phyloP scores from a whole-genome alignment of 2,797 vertebrate genomes.

The Muscicapa comitata region DNA sequence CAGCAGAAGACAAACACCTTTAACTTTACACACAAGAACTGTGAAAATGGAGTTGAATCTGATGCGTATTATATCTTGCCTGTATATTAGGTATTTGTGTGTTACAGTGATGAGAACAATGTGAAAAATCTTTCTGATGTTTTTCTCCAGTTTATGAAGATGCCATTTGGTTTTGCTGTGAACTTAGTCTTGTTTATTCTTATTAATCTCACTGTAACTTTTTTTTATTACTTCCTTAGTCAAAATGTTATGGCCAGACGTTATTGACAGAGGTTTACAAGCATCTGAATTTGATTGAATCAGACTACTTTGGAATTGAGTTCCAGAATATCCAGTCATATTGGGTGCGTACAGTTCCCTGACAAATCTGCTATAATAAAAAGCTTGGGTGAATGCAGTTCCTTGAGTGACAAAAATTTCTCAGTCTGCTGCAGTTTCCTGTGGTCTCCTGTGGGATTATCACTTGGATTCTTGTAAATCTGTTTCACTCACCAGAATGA shows the following conservation, averaged over 20 bases:
- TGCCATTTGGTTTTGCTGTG: neutral
- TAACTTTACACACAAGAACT: too few relatives aligned
- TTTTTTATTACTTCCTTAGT: conserved; percentile 69
- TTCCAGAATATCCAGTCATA: conserved; percentile 89
- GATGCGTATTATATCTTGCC: neutral
- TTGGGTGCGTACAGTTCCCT: conserved; percentile 82
- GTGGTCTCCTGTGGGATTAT: neutral
- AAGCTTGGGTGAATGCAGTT: neutral
- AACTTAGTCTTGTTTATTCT: neutral
- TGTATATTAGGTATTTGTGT: neutral
- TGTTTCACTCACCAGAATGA: neutral
- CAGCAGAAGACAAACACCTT: too few relatives aligned
- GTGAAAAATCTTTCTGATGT: neutral
- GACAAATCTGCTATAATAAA: neutral
- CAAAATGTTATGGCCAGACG: conserved; percentile 82
- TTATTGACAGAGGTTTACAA: conserved; percentile 86
- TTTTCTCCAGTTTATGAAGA: neutral
- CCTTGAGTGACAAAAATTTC: neutral
- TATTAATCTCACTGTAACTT: neutral
- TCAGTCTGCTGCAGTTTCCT: neutral
- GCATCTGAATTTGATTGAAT: conserved; percentile 90
- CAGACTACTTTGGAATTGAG: conserved; percentile 97
- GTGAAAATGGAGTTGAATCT: too few relatives aligned
- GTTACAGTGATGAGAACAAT: neutral
- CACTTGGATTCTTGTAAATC: neutral